Evolutionary conservation across 2,888 invertebrate genomes (phyloP).

Genomic region (Oxycera nigricornis): DNA sequence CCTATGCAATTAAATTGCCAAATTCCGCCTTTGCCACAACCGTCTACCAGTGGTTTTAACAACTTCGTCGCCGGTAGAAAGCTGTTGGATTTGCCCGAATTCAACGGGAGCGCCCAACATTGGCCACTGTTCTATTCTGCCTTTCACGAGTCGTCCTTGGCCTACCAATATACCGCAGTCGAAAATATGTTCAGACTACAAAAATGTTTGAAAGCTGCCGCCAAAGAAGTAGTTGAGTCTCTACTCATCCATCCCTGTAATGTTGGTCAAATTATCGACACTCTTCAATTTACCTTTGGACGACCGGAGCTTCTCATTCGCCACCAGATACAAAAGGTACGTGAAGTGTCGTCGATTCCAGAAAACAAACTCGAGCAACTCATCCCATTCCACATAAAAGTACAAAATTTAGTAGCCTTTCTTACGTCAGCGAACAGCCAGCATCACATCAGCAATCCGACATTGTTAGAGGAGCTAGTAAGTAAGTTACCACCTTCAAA

Average conservation of each 20-base stretch:
- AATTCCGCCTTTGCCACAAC: neutral
- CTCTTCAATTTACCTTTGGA: slow-evolving; percentile 44
- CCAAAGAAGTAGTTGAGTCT: slow-evolving; percentile 30
- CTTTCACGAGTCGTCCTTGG: slow-evolving; percentile 27
- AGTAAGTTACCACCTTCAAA: slow-evolving; percentile 36
- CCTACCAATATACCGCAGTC: slow-evolving; percentile 24
- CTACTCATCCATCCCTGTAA: slow-evolving; percentile 44
- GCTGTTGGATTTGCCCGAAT: slow-evolving; percentile 26
- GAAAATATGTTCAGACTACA: slow-evolving; percentile 41
- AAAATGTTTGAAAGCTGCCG: slow-evolving; percentile 21
- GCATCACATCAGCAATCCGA: slow-evolving; percentile 43
- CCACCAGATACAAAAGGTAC: slow-evolving; percentile 36
- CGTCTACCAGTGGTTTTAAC: neutral
- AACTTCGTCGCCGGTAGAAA: neutral
- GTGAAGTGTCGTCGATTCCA: slow-evolving; percentile 34
- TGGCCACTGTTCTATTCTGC: slow-evolving; percentile 41
- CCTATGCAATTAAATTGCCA: neutral
- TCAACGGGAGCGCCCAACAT: slow-evolving; percentile 40
- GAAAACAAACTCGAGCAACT: slow-evolving; percentile 39
- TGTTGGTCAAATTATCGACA: slow-evolving; percentile 40
- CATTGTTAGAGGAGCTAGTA: slow-evolving; percentile 43
- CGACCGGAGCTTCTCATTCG: slow-evolving; percentile 44
- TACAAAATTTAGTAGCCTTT: slow-evolving; percentile 41
- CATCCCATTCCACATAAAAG: slow-evolving; percentile 30
- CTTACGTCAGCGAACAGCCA: slow-evolving; percentile 28